phyloP scores from a whole-genome alignment of 2,113 vertebrate species.

The Eupsittula cactorum region DNA sequence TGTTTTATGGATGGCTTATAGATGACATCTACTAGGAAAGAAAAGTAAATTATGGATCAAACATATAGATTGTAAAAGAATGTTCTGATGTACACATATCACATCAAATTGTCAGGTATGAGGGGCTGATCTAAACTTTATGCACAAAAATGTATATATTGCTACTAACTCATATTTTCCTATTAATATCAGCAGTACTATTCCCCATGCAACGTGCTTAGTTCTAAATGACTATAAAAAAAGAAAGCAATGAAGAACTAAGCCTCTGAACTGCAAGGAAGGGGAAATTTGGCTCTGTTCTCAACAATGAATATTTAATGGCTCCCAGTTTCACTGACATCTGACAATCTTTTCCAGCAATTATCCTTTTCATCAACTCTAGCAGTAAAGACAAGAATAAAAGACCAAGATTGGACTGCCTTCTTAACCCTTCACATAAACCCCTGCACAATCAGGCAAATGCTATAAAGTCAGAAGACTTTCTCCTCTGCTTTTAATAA shows the following conservation, averaged over 20 bases:
- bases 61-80: not conserved
- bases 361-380: not conserved
- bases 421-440: not conserved
- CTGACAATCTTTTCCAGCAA: not conserved
- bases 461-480: not conserved
- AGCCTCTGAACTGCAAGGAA: not conserved
- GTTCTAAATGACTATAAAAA: not conserved
- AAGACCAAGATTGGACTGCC: not conserved
- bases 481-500: not conserved
- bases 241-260: not conserved
- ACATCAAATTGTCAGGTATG: not conserved
- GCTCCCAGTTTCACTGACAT: not conserved
- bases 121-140: not conserved
- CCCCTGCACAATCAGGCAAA: not conserved
- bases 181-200: not conserved
- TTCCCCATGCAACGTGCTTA: not conserved
- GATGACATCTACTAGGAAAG: not conserved
- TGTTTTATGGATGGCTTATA: not conserved
- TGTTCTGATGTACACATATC: not conserved
- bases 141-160: not conserved
- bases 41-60: not conserved
- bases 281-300: not conserved
- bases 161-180: not conserved
- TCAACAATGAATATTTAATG: not conserved
- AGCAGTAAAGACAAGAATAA: not conserved